Percentiles rank a stretch among this genome's conserved stretches.
Evolutionary conservation across 2,113 vertebrate species (phyloP).

Genomic region (Lota lota): DNA sequence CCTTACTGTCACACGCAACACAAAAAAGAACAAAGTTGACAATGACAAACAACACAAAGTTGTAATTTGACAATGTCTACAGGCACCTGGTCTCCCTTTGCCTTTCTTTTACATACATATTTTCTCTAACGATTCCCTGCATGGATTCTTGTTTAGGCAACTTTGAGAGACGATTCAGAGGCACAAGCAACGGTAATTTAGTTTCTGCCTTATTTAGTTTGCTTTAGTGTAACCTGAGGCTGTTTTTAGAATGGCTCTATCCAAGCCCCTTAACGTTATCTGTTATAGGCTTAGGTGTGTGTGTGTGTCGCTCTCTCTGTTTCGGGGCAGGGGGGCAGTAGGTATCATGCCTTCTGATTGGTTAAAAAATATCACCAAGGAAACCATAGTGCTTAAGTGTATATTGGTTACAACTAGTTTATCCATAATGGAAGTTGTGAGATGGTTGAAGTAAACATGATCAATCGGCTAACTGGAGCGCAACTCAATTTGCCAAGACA

Average conservation of each 20-base stretch:
- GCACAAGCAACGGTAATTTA: constrained; percentile 69
- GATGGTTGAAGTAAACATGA: constrained; percentile 63
- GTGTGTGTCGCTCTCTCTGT: too few species aligned
- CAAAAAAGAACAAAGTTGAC: too few species aligned
- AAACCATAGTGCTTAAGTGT: constrained; percentile 61
- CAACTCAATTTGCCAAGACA: constrained; percentile 47
- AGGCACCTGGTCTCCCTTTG: too few species aligned
- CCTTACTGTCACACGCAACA: too few species aligned
- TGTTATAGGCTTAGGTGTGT: constrained; percentile 55
- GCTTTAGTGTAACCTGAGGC: constrained; percentile 68
- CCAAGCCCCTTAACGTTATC: constrained; percentile 71
- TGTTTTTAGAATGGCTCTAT: constrained; percentile 68
- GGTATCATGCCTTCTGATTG: constrained; percentile 53
- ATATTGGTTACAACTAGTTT: constrained; percentile 69
- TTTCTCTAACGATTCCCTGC: background rate
- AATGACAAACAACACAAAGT: background rate
- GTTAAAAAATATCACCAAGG: constrained; percentile 69
- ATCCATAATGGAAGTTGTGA: constrained; percentile 51
- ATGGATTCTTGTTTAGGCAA: constrained; percentile 25
- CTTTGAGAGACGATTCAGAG: constrained; percentile 59
- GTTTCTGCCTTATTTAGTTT: constrained; percentile 66
- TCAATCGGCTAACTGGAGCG: constrained; percentile 59
- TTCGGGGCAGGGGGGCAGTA: constrained; percentile 28
- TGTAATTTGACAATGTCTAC: background rate
- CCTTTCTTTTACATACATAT: background rate